phyloP scores from a whole-genome alignment of 2,888 invertebrate genomes.

The Leptura quadrifasciata region DNA sequence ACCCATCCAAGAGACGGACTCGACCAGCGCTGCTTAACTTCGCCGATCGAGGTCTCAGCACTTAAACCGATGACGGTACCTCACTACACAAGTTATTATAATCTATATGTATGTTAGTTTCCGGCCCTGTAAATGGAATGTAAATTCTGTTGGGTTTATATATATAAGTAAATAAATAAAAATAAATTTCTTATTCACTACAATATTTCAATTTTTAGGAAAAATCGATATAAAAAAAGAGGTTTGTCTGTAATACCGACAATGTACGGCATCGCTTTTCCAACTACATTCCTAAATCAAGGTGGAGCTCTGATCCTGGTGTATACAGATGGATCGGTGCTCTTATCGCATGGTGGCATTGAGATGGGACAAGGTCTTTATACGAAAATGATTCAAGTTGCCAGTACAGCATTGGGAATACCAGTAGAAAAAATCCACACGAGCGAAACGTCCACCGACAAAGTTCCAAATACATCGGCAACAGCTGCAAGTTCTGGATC shows the following conservation, averaged over 20 bases:
- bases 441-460: conserved; percentile 90
- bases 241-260: conserved; percentile 89
- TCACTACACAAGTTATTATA: too few relatives aligned
- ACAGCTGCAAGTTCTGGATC: conserved; percentile 93
- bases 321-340: conserved; percentile 91
- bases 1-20: too few relatives aligned
- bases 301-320: conserved; percentile 90
- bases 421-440: conserved; percentile 85
- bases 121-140: too few relatives aligned
- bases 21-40: too few relatives aligned
- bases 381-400: conserved; percentile 96
- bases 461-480: conserved; percentile 92
- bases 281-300: conserved; percentile 86
- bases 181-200: too few relatives aligned
- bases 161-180: too few relatives aligned
- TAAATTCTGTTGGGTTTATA: too few relatives aligned
- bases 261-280: conserved; percentile 90
- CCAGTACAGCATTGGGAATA: conserved; percentile 83
- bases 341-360: conserved; percentile 91
- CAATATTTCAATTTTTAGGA: conserved; percentile 73
- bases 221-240: conserved; percentile 90
- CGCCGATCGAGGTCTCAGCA: too few relatives aligned
- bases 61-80: too few relatives aligned
- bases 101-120: too few relatives aligned
- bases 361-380: conserved; percentile 99